Evolutionary conservation across 2,113 vertebrate species (phyloP), one percentile per base, ranked within the genome.

Genomic region (Bolborhynchus lineola): DNA sequence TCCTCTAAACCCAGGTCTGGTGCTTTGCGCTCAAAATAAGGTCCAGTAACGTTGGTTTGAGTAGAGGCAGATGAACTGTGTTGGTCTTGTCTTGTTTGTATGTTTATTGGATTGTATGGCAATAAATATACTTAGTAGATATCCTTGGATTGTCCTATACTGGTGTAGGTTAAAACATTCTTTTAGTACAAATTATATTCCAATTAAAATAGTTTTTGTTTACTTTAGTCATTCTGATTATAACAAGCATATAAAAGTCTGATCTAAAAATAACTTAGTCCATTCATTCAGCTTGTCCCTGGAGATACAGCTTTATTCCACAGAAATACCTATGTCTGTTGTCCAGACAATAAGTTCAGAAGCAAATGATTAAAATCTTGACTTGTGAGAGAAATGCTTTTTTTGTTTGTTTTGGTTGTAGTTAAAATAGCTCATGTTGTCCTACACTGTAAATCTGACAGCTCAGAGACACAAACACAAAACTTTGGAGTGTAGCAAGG

Each of bases 401-500:
- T 13, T 57, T 9, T 9, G 21, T 74, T 86, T 46, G 13, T 19
- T 69, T 60, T 44, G 16, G 8, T 44, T 65, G 35, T 18, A 35
- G 35, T 67, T 76, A 57, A 68, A 82, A 33, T 57, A 68, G 24
- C 15, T 63, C 9, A 19, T 10, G 19, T 50, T 67, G 18, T 14
- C 19, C 35, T 28, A 13, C 33, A 21, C 23, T 39, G 1, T 47
- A 76, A 55, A 52, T 62, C 18, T 46, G 35, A 14, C 37, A 49
- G 35, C 46, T 55, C 46, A 44, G 67, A 1, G 2, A n/a, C 39
- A 75, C 21, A n/a, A 50, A 37, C 0, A 0, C 46, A 16, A 81
- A 62, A 65, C 11, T 44, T 39, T 4, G 15, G 7, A 74, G 67
- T 74, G 63, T 52, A 92, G 9, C 49, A 52, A 64, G n/a, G 6